phyloP scores from a whole-genome alignment of 1,140 invertebrate genomes.

The Chelonus insularis region DNA sequence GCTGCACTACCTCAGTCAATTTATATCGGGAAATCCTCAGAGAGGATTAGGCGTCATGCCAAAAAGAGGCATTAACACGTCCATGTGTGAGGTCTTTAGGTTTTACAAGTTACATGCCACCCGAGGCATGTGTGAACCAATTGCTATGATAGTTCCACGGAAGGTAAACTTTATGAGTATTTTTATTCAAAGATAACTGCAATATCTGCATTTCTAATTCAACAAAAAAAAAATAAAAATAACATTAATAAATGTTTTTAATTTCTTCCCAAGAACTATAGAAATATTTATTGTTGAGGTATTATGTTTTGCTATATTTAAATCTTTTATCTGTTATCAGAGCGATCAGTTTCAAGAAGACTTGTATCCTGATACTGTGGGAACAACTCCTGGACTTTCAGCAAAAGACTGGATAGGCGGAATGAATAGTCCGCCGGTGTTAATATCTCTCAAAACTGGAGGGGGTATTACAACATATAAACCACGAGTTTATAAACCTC shows the following conservation, averaged over 20 bases:
- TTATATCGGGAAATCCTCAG: conserved; percentile 87
- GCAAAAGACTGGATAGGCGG: conserved; percentile 88
- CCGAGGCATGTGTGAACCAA: conserved; percentile 83
- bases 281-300: not conserved
- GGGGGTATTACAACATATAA: conserved; percentile 73
- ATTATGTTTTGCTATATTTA: conserved; percentile 16
- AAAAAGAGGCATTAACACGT: conserved; percentile 85
- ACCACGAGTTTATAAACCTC: conserved; percentile 66
- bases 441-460: conserved; percentile 83
- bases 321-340: conserved; percentile 48
- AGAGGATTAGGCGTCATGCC: conserved; percentile 90
- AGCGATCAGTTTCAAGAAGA: conserved; percentile 84
- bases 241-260: too few relatives aligned
- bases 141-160: conserved; percentile 92
- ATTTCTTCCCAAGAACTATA: too few relatives aligned
- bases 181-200: too few relatives aligned
- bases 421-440: conserved; percentile 76
- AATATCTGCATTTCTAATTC: too few relatives aligned
- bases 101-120: conserved; percentile 93
- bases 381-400: conserved; percentile 78
- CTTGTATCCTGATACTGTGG: conserved; percentile 89
- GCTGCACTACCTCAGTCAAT: conserved; percentile 88
- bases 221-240: too few relatives aligned
- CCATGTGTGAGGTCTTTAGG: conserved; percentile 82
- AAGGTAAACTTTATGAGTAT: conserved; percentile 62